Conservation (phyloP, 2,113 vertebrate species). For the Lagenorhynchus albirostris region DNA sequence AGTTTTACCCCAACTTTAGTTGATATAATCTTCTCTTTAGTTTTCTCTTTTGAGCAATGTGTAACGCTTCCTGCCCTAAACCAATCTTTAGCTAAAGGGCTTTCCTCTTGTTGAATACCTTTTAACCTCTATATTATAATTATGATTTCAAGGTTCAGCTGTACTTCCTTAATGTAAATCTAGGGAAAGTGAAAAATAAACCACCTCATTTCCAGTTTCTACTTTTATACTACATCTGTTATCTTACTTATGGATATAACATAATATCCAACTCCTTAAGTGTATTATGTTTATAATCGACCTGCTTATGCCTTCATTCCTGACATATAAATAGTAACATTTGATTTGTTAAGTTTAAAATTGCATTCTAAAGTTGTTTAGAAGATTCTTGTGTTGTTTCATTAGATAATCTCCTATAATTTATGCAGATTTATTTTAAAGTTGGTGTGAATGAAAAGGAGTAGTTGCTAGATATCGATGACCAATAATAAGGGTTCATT, state of each 20-base stretch:
- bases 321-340: conserved; percentile 24
- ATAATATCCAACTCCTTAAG: conserved; percentile 46
- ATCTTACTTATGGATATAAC: conserved; percentile 49
- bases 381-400: conserved; percentile 36
- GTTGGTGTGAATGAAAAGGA: not conserved
- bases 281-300: conserved; percentile 39
- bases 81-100: conserved; percentile 9
- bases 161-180: conserved; percentile 54
- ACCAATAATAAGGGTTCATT: not conserved
- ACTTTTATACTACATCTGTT: conserved; percentile 56
- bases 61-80: not conserved
- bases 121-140: conserved; percentile 47
- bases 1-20: not conserved
- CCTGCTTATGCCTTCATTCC: conserved; percentile 25
- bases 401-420: not conserved
- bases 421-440: conserved; percentile 34
- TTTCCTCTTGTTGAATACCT: conserved; percentile 26
- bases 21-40: not conserved
- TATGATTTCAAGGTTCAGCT: conserved; percentile 37
- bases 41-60: conserved; percentile 4
- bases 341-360: conserved; percentile 50
- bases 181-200: conserved; percentile 64
- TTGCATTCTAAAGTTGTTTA: not conserved
- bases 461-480: not conserved
- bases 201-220: conserved; percentile 50